Conservation (phyloP, 1,140 invertebrate species). For the Psilanteris sp. region DNA sequence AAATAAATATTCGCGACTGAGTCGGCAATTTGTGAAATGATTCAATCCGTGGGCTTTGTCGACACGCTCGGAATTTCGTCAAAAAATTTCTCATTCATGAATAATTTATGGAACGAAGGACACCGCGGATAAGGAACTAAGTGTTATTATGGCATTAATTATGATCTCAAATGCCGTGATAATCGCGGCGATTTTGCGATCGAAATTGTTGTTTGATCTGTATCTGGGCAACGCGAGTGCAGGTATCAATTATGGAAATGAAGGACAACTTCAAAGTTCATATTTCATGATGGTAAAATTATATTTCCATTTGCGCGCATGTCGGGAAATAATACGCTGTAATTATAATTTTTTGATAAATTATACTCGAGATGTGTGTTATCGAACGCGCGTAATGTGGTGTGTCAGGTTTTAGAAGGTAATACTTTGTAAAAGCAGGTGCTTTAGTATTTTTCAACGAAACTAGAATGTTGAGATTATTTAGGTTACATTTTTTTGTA, state of each 20-base stretch:
- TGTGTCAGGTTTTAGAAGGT: constrained; percentile 1
- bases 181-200: constrained; percentile 62
- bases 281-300: constrained; percentile 39
- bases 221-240: constrained; percentile 28
- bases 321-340: constrained; percentile 19
- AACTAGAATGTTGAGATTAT: too few relatives aligned
- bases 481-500: too few relatives aligned
- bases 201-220: constrained; percentile 44
- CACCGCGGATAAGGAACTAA: constrained; percentile 60
- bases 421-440: constrained; percentile 7
- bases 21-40: constrained; percentile 33
- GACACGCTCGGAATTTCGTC: not conserved
- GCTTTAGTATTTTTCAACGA: not conserved
- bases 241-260: constrained; percentile 56
- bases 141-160: constrained; percentile 69
- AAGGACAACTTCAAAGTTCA: constrained; percentile 47
- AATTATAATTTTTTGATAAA: constrained; percentile 42
- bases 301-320: constrained; percentile 40
- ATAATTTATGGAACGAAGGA: constrained; percentile 73
- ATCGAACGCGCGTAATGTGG: constrained; percentile 1
- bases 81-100: constrained; percentile 66
- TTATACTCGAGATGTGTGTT: constrained; percentile 7
- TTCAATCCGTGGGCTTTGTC: constrained; percentile 33
- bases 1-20: constrained; percentile 32
- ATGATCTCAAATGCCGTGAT: constrained; percentile 64